Percentiles rank a stretch among this genome's conserved stretches.
phyloP scores from a whole-genome alignment of 2,113 vertebrate genomes.

The Leiothrix lutea region DNA sequence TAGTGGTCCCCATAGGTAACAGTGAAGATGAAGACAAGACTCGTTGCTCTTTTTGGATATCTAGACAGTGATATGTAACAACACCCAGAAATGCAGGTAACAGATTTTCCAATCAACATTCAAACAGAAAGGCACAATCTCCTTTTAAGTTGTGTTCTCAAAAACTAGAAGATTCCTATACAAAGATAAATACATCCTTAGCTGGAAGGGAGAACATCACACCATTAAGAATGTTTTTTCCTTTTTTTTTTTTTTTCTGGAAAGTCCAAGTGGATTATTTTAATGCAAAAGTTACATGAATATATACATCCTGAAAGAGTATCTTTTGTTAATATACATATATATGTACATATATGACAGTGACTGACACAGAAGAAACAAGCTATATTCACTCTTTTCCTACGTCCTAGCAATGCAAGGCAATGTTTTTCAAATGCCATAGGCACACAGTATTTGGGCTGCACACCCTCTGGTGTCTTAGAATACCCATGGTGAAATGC shows the following conservation, averaged over 20 bases:
- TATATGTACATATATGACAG: background rate
- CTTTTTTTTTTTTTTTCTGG: background rate
- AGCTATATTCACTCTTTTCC: background rate
- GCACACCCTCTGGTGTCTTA: background rate
- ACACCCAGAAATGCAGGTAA: background rate
- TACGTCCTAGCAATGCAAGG: background rate
- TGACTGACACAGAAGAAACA: background rate
- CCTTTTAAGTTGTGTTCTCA: slow-evolving; percentile 1
- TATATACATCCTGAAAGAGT: slow-evolving; percentile 43
- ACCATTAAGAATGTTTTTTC: slow-evolving; percentile 60
- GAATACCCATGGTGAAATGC: background rate
- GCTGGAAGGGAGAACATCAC: slow-evolving; percentile 66
- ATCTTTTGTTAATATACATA: background rate
- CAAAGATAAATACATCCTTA: slow-evolving; percentile 74
- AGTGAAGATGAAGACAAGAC: background rate
- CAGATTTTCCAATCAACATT: background rate
- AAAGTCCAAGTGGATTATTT: slow-evolving; percentile 47
- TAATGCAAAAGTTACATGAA: slow-evolving; percentile 37
- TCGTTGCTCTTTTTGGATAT: background rate
- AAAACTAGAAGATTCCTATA: slow-evolving; percentile 26
- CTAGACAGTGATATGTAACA: background rate
- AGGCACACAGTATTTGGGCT: background rate
- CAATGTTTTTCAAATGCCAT: background rate
- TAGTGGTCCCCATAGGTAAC: background rate
- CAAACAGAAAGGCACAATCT: slow-evolving; percentile 14